Evolutionary conservation across 1,140 invertebrate genomes (phyloP).

Genomic region (Philopotamus ludificatus): DNA sequence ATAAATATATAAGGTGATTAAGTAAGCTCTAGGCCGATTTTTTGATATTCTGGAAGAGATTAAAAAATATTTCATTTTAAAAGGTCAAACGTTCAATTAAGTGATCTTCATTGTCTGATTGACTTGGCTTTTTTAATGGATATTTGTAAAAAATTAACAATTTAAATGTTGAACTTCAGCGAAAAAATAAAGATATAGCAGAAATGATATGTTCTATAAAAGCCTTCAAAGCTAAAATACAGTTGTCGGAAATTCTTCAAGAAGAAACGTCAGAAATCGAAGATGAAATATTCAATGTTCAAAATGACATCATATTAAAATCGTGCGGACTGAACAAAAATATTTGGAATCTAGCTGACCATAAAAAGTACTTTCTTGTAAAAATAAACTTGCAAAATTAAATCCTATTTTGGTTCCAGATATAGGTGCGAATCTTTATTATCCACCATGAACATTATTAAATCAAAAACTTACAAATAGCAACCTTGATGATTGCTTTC

Average conservation of each 20-base stretch:
- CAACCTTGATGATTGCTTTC: not conserved
- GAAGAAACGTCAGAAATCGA: not conserved
- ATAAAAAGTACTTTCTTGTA: no score
- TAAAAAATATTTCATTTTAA: not conserved
- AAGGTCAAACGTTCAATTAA: no score
- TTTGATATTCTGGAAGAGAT: not conserved
- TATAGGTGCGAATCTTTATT: not conserved
- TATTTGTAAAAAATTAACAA: no score
- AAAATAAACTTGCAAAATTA: not conserved
- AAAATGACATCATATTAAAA: not conserved
- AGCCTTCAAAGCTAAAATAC: no score
- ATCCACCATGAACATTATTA: not conserved
- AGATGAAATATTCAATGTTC: not conserved
- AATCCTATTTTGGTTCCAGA: not conserved
- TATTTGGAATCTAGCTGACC: not conserved
- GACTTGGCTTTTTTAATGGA: no score
- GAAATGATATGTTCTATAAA: no score
- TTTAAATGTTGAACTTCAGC: no score
- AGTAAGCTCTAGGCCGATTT: not conserved
- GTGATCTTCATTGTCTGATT: no score
- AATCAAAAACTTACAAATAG: not conserved
- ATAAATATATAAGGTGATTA: not conserved
- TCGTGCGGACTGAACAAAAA: not conserved
- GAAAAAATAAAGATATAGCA: no score
- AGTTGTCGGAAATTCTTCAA: not conserved